Evolutionary conservation across 2,888 invertebrate genomes (phyloP).

Genomic region (Dione vanillae): DNA sequence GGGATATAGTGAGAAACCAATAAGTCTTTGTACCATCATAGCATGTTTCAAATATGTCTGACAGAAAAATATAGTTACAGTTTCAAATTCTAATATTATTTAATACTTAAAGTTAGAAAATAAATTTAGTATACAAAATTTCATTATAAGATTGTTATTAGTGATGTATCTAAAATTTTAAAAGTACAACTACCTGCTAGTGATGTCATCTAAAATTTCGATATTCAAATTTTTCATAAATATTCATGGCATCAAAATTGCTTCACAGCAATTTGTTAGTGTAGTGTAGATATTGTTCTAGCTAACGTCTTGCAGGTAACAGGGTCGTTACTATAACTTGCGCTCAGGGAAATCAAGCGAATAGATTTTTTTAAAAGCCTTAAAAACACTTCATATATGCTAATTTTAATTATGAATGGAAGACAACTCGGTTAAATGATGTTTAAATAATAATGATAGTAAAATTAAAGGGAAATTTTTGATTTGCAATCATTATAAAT

Average conservation of each 20-base stretch:
- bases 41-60: background rate
- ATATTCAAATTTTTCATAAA: slow-evolving; percentile 38
- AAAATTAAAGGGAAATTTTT: no score
- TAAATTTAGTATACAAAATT: no score
- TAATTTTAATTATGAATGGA: slow-evolving; percentile 25
- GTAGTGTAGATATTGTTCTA: slow-evolving; percentile 32
- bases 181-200: background rate
- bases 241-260: slow-evolving; percentile 33
- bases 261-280: slow-evolving; percentile 32
- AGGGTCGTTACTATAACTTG: slow-evolving; percentile 38
- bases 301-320: slow-evolving; percentile 39
- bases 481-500: no score
- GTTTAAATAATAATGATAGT: background rate
- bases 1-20: no score
- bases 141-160: no score
- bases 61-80: background rate
- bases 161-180: background rate
- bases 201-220: slow-evolving; percentile 3
- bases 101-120: background rate
- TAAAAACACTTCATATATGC: slow-evolving; percentile 26
- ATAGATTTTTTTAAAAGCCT: slow-evolving; percentile 38
- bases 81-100: background rate
- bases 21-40: background rate
- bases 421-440: background rate
- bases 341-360: slow-evolving; percentile 45